Evolutionary conservation across 2,113 vertebrate species (phyloP).

Genomic region (Orycteropus afer): DNA sequence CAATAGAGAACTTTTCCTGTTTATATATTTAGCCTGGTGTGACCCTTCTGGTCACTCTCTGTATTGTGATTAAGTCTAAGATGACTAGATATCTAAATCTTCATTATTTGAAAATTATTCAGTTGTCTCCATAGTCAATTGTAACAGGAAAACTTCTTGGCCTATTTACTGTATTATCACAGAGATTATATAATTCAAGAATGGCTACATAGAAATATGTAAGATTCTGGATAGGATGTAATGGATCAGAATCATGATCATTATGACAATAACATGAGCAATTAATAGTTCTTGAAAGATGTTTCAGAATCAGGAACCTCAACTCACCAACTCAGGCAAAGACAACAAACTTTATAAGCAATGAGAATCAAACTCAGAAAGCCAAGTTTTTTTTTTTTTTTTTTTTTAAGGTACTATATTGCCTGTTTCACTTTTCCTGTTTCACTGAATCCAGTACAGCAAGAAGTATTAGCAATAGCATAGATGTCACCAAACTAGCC

Average conservation of each 20-base stretch:
- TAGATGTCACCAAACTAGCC: background rate
- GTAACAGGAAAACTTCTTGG: background rate
- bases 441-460: background rate
- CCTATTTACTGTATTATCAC: background rate
- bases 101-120: background rate
- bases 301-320: background rate
- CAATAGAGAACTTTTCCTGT: no score
- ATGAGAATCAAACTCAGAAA: background rate
- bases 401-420: no score
- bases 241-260: background rate
- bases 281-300: background rate
- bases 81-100: background rate
- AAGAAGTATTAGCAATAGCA: background rate
- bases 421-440: background rate
- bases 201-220: background rate
- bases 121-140: background rate
- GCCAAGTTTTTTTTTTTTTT: no score
- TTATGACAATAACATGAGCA: background rate
- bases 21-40: background rate
- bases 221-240: background rate
- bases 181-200: background rate
- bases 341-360: background rate
- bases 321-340: background rate
- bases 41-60: background rate
- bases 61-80: background rate